phyloP scores from a whole-genome alignment of 2,797 vertebrate genomes.

The Hippopotamyrus pictus region DNA sequence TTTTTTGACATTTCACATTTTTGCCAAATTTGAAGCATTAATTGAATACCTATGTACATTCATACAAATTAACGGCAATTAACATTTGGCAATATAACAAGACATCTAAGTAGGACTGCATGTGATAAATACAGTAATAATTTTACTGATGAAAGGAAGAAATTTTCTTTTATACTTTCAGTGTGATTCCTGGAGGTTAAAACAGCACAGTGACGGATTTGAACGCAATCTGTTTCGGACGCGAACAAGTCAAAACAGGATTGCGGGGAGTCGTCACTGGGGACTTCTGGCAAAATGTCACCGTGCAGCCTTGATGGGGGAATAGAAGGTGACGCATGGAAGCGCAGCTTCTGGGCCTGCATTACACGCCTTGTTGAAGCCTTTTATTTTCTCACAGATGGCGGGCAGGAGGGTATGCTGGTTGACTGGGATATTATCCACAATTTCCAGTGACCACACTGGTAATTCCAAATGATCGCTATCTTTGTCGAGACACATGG shows the following conservation, averaged over 20 bases:
- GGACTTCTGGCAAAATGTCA: background rate
- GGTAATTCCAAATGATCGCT: background rate
- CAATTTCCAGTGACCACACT: background rate
- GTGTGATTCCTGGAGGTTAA: background rate
- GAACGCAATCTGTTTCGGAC: conserved; percentile 3
- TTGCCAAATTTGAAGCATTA: background rate
- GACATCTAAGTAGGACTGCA: background rate
- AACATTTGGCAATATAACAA: background rate
- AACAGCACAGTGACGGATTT: conserved; percentile 6
- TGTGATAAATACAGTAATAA: background rate
- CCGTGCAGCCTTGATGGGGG: background rate
- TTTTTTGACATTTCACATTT: background rate
- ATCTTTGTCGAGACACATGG: background rate
- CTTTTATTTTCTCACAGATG: background rate
- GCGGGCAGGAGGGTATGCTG: background rate
- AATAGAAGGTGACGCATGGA: background rate
- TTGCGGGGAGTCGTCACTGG: background rate
- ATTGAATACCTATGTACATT: background rate
- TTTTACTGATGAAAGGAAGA: background rate
- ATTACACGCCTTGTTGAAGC: conserved; percentile 20
- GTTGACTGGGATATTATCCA: background rate
- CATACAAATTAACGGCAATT: background rate
- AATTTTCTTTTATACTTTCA: background rate
- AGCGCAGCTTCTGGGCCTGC: conserved; percentile 1
- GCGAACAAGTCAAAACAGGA: background rate